Evolutionary conservation across 2,113 vertebrate species (phyloP), one percentile per base, ranked within the genome.

Genomic region (Gopherus evgoodei): DNA sequence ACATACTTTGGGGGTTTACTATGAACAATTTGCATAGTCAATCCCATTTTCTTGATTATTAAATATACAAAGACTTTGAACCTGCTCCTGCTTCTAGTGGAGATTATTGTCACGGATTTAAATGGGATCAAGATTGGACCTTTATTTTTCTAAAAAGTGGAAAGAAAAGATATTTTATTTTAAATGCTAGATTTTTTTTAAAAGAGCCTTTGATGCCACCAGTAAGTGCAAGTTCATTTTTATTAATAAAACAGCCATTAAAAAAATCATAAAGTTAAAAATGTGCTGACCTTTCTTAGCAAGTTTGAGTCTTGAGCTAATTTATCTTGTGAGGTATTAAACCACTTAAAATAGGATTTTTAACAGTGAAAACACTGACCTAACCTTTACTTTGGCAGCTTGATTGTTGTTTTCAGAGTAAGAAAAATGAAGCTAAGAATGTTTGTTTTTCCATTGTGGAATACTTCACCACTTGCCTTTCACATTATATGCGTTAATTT

Each of bases 361-460:
- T 90, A 90, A 91, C 50, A 72, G 65, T 49, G 93, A 91, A 91
- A 84, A 0, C 12, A 89, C 6, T 9, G 84, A 47, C 1, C 27
- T 86, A 94, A 89, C 59, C 50, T 91, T 95, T 94, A 72, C 91
- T 90, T 49, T 92, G 49, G 17, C 24, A 88, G 14, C 5, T 27
- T 91, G 10, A 2, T 1, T 83, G 81, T 29, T 86, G 81, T 91
- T 89, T 90, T 93, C 47, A 81, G 79, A 13, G 57, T 95, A n/a
- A 93, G 42, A 90, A 94, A 97, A 91, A 82, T 4, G 0, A 91
- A 91, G 91, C 91, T 65, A 88, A n/a, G 9, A 83, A 47, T 81
- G 17, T 86, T 94, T 85, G 1, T 72, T 91, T 96, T 72, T 90
- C 16, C 52, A 56, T 19, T 1, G 19, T 87, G 13, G 19, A 85